phyloP scores from a whole-genome alignment of 2,888 invertebrate species.

The Meiosimyza platycephala region DNA sequence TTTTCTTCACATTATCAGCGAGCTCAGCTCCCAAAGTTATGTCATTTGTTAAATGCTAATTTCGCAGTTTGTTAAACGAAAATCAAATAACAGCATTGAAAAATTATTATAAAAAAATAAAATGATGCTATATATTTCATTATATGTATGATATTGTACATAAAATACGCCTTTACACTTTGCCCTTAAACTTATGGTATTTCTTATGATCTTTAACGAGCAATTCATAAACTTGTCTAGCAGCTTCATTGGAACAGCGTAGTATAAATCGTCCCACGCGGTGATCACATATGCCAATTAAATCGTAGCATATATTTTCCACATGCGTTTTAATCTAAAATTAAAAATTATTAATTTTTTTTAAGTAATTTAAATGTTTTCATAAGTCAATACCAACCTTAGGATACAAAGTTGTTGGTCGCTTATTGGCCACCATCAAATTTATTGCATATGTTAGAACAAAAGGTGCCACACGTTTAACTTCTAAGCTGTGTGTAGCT shows the following conservation, averaged over 20 bases:
- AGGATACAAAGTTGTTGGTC: constrained; percentile 64
- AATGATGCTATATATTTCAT: no score
- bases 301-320: constrained; percentile 62
- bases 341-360: constrained; percentile 24
- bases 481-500: constrained; percentile 53
- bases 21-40: no score
- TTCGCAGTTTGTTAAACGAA: no score
- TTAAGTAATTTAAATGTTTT: constrained; percentile 1
- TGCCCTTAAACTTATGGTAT: constrained; percentile 65
- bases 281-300: constrained; percentile 64
- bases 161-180: constrained; percentile 53
- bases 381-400: constrained; percentile 52
- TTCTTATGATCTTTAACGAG: constrained; percentile 64
- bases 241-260: constrained; percentile 64
- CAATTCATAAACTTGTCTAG: constrained; percentile 60
- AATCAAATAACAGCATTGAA: no score
- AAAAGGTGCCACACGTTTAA: constrained; percentile 65
- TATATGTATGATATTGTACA: no score
- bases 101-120: no score
- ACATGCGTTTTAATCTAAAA: constrained; percentile 64
- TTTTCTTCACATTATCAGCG: no score
- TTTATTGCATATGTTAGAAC: constrained; percentile 60
- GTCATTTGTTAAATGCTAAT: no score
- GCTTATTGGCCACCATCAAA: constrained; percentile 61
- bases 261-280: constrained; percentile 63